phyloP scores from a whole-genome alignment of 2,113 vertebrate genomes.

The Podocnemis expansa region DNA sequence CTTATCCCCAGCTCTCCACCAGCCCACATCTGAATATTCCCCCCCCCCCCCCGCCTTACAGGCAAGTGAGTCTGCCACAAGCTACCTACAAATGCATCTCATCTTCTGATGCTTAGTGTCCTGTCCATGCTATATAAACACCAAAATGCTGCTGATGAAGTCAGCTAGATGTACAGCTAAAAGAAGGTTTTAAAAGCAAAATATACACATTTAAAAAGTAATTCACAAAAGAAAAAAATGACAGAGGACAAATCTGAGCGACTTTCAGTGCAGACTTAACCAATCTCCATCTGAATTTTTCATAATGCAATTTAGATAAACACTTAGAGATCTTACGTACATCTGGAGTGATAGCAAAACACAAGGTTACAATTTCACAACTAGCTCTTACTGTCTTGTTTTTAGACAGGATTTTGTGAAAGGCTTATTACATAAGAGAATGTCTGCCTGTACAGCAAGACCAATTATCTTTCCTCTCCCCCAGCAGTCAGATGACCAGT shows the following conservation, averaged over 20 bases:
- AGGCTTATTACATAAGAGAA: not conserved
- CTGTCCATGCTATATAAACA: not conserved
- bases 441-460: not conserved
- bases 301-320: not conserved
- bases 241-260: not conserved
- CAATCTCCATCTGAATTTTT: not conserved
- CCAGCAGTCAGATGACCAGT: not conserved
- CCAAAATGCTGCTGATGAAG: not conserved
- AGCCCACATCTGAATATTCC: too few species aligned
- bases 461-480: not conserved
- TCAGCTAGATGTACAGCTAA: not conserved
- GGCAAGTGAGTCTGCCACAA: not conserved
- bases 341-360: not conserved
- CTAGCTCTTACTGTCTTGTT: too few species aligned
- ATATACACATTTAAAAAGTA: not conserved
- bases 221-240: not conserved
- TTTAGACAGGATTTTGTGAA: too few species aligned
- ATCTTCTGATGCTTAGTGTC: not conserved
- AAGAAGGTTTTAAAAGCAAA: not conserved
- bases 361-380: not conserved
- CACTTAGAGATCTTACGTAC: not conserved
- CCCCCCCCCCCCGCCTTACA: too few species aligned
- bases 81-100: not conserved
- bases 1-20: too few species aligned
- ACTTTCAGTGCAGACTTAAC: not conserved